Evolutionary conservation across 2,888 invertebrate genomes (phyloP).

Genomic region (Himalopsyche kuldschensis): DNA sequence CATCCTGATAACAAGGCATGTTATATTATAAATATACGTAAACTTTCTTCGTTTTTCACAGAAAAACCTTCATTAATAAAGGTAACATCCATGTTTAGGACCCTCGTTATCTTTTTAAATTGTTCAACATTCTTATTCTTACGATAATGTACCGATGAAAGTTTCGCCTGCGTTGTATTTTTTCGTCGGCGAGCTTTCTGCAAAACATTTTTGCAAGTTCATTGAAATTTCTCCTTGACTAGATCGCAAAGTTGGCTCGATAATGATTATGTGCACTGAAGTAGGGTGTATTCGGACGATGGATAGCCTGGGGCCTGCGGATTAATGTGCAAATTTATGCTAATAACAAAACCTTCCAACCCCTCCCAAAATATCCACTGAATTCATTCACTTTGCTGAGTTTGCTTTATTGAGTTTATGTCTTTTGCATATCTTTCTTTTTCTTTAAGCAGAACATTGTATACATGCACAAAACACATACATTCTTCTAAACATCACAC

Average conservation of each 20-base stretch:
- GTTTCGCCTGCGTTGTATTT: background rate
- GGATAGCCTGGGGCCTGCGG: background rate
- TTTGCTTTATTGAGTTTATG: background rate
- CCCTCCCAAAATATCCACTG: background rate
- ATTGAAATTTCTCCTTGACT: background rate
- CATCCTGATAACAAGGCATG: background rate
- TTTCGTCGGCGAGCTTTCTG: background rate
- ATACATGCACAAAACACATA: background rate
- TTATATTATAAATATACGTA: background rate
- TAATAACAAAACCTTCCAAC: background rate
- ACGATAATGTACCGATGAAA: background rate
- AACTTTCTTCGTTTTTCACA: background rate
- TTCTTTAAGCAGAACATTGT: background rate
- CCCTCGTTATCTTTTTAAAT: background rate
- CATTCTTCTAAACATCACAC: too few relatives aligned
- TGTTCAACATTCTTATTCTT: background rate
- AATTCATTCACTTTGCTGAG: background rate
- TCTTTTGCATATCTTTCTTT: background rate
- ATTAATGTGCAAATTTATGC: background rate
- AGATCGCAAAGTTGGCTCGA: background rate
- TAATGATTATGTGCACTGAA: background rate
- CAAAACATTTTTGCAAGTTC: background rate
- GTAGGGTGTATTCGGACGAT: background rate
- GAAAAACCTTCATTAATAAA: background rate
- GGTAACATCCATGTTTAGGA: background rate